Conservation (phyloP, 37 sponge, comb jelly and placozoan genomes). For the Beroe forskalii region DNA sequence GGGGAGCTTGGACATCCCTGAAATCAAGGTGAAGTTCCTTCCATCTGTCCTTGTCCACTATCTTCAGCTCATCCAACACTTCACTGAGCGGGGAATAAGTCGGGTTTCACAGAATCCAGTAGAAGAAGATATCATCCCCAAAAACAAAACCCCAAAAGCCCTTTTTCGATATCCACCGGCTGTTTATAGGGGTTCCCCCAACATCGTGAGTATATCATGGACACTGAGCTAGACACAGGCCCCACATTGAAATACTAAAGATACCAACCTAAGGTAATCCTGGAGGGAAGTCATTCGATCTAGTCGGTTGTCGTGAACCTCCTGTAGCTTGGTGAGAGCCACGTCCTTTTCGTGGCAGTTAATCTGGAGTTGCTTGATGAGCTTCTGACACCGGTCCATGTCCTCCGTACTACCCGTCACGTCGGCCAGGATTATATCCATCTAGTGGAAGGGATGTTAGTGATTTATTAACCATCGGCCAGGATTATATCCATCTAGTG, state of each 20-base stretch:
- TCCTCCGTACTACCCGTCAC: background rate
- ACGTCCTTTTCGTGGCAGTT: background rate
- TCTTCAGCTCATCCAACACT: conserved; percentile 13
- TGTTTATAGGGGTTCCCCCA: no score
- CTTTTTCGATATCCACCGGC: no score
- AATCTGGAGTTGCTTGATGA: conserved; percentile 33
- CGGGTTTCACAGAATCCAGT: no score
- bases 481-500: conserved; percentile 17
- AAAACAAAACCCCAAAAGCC: no score
- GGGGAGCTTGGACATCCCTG: background rate
- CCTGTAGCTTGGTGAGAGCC: background rate
- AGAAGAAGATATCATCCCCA: no score
- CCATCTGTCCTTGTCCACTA: conserved; percentile 29
- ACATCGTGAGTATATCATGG: no score
- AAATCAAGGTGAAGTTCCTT: background rate
- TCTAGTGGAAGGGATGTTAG: no score
- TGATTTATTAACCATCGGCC: no score
- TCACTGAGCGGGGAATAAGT: no score
- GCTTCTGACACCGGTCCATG: background rate
- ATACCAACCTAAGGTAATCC: background rate
- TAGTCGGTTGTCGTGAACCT: conserved; percentile 18
- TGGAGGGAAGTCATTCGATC: background rate
- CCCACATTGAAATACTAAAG: no score
- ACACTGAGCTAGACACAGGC: no score
- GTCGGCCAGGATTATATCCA: conserved; percentile 18